Percentiles rank a stretch among this genome's conserved stretches.
Conservation (phyloP, 2,797 vertebrate genomes). For the Setipinna tenuifilis region DNA sequence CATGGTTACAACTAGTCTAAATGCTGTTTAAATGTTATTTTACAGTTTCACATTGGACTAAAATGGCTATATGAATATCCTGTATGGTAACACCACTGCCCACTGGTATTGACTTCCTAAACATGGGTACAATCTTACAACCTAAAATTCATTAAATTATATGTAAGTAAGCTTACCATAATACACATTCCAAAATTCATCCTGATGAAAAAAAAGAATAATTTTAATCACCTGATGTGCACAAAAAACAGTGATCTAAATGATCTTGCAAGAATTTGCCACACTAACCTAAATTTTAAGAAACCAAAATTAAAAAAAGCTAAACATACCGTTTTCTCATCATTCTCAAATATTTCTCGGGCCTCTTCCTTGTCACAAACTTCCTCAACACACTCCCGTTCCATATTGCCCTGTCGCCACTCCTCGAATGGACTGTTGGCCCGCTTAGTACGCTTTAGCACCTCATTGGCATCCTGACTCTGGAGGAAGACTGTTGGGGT, state of each 20-base stretch:
- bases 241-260: background rate
- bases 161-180: constrained; percentile 75
- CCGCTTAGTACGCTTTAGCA: constrained; percentile 79
- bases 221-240: background rate
- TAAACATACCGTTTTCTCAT: constrained; percentile 74
- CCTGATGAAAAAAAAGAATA: constrained; percentile 67
- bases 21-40: too few species aligned
- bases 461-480: constrained; percentile 68
- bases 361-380: constrained; percentile 86
- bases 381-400: constrained; percentile 91
- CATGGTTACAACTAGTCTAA: too few species aligned
- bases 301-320: background rate
- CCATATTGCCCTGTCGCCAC: constrained; percentile 82
- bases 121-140: background rate
- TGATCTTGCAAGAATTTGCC: too few species aligned
- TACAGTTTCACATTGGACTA: too few species aligned
- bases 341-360: constrained; percentile 90
- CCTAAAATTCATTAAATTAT: background rate
- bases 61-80: too few species aligned
- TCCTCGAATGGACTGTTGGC: constrained; percentile 86
- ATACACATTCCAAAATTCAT: constrained; percentile 87
- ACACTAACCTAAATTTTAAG: background rate
- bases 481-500: constrained; percentile 81
- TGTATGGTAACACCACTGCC: background rate
- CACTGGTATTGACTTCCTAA: too few species aligned